Conservation (phyloP, 2,888 invertebrate genomes). For the Odontocerum albicorne region DNA sequence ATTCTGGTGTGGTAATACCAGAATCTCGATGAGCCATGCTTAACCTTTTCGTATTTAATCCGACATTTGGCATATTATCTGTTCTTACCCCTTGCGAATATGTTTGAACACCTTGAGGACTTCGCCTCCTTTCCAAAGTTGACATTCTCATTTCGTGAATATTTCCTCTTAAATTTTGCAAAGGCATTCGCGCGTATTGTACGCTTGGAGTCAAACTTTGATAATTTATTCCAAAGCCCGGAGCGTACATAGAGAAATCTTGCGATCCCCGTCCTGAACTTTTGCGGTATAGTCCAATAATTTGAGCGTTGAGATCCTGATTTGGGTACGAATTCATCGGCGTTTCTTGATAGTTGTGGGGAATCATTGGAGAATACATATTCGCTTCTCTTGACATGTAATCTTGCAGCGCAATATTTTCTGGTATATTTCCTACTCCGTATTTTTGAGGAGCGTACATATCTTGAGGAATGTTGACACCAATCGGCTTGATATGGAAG, state of each 20-base stretch:
- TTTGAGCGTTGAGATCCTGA: constrained; percentile 9
- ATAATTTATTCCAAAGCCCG: constrained; percentile 16
- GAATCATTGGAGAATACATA: constrained; percentile 21
- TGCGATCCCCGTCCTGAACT: constrained; percentile 14
- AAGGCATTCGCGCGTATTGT: constrained; percentile 13
- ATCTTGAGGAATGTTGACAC: constrained; percentile 7
- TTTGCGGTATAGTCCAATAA: constrained; percentile 12
- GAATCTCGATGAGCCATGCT: constrained; percentile 6
- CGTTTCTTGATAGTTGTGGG: constrained; percentile 7
- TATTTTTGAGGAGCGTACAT: constrained; percentile 11
- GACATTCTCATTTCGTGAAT: constrained; percentile 11
- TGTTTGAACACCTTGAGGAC: constrained; percentile 2
- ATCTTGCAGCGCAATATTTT: constrained; percentile 1
- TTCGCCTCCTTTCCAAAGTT: constrained; percentile 17
- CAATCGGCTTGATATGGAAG: constrained; percentile 4
- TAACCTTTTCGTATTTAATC: background rate
- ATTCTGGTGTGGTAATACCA: constrained; percentile 4
- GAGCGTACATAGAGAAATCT: constrained; percentile 17
- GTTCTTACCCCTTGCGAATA: constrained; percentile 15
- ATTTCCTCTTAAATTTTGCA: constrained; percentile 3
- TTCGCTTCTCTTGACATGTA: constrained; percentile 4
- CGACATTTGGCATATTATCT: constrained; percentile 5
- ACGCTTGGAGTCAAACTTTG: constrained; percentile 6
- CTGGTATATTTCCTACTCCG: background rate
- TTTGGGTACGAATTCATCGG: background rate